Evolutionary conservation across 2,888 invertebrate species (phyloP).

Genomic region (Odontothrips loti): DNA sequence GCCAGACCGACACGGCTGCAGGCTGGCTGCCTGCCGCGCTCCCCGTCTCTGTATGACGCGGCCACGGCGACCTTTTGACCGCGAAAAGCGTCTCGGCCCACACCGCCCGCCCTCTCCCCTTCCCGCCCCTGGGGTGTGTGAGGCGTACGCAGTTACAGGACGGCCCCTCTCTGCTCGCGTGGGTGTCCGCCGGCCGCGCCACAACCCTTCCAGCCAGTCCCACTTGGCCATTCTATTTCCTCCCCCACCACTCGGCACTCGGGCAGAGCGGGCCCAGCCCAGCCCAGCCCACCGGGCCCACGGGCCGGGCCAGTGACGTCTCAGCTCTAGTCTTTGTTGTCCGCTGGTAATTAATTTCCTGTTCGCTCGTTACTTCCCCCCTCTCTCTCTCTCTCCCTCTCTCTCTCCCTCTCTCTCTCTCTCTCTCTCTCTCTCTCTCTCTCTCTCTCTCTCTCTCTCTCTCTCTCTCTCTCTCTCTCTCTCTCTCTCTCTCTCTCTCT

Average conservation of each 20-base stretch:
- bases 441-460: not conserved
- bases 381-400: slow-evolving; percentile 31
- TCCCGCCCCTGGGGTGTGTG: not conserved
- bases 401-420: slow-evolving; percentile 32
- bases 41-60: too few relatives aligned
- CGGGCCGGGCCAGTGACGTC: slow-evolving; percentile 30
- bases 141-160: too few relatives aligned
- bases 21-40: too few relatives aligned
- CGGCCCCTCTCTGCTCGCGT: too few relatives aligned
- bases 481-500: slow-evolving; percentile 30
- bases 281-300: not conserved
- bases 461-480: slow-evolving; percentile 29
- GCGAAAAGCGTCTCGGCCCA: too few relatives aligned
- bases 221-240: slow-evolving; percentile 1
- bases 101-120: not conserved
- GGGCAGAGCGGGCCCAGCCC: too few relatives aligned
- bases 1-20: too few relatives aligned
- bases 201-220: not conserved
- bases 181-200: not conserved
- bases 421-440: slow-evolving; percentile 11
- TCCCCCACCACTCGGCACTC: slow-evolving; percentile 24
- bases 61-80: too few relatives aligned
- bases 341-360: slow-evolving; percentile 31
- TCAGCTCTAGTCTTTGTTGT: slow-evolving; percentile 27
- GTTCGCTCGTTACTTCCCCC: slow-evolving; percentile 32